phyloP scores from a whole-genome alignment of 2,888 invertebrate species.

The Drosophila meridionalis region DNA sequence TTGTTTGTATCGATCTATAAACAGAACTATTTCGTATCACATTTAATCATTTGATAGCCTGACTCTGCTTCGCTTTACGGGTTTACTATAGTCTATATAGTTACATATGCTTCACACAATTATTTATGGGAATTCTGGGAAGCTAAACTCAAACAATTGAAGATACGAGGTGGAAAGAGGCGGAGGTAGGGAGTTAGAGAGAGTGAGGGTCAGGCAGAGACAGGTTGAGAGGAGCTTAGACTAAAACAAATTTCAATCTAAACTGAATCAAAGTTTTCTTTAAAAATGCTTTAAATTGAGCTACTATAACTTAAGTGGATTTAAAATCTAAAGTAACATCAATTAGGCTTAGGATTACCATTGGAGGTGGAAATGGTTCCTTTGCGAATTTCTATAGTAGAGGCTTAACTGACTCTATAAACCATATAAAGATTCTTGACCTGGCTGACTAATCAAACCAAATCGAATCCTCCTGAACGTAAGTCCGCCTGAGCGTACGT shows the following conservation, averaged over 20 bases:
- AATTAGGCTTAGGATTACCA: background rate
- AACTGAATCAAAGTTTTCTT: background rate
- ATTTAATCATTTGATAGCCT: slow-evolving; percentile 7
- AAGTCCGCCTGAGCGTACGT: no score
- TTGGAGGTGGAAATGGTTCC: no score
- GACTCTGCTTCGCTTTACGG: background rate
- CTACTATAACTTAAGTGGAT: background rate
- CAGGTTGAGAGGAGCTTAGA: background rate
- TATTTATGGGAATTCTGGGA: background rate
- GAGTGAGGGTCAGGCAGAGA: background rate
- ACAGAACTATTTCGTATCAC: background rate
- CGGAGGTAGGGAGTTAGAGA: background rate
- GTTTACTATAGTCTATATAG: background rate
- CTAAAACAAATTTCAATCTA: background rate
- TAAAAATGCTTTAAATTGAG: background rate
- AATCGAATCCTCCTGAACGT: no score
- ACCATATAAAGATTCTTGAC: no score
- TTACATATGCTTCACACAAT: background rate
- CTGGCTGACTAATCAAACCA: no score
- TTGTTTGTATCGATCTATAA: slow-evolving; percentile 1
- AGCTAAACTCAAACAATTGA: background rate
- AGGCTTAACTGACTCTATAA: no score
- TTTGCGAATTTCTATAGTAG: no score
- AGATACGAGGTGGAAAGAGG: no score
- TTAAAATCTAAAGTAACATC: background rate